Conservation (phyloP, 1,140 invertebrate genomes). For the Diploscapter pachys region DNA sequence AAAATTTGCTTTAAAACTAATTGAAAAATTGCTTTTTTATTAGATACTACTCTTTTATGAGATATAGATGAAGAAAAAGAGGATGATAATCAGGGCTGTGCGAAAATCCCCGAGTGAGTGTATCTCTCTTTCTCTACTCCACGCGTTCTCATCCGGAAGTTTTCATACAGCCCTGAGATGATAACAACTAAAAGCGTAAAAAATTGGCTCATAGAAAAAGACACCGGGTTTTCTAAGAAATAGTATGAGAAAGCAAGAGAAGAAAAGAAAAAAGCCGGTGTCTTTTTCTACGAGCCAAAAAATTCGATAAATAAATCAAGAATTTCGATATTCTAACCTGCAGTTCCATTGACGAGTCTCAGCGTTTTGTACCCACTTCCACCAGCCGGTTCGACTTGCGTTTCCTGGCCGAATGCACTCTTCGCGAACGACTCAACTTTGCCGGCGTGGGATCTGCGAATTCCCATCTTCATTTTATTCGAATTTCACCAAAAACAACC, state of each 20-base stretch:
- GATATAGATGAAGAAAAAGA: slow-evolving; percentile 9
- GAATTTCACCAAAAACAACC: slow-evolving; percentile 33
- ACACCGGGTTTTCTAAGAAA: too few relatives aligned
- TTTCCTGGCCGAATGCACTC: slow-evolving; percentile 68
- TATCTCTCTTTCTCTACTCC: too few relatives aligned
- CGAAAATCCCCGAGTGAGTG: not conserved
- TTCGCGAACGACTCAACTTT: slow-evolving; percentile 71
- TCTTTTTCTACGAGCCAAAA: too few relatives aligned
- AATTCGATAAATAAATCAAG: not conserved
- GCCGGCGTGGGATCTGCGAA: slow-evolving; percentile 80
- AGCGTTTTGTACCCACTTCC: slow-evolving; percentile 86
- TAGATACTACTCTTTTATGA: not conserved
- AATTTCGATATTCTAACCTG: slow-evolving; percentile 59
- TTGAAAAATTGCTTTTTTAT: too few relatives aligned
- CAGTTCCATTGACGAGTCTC: slow-evolving; percentile 77
- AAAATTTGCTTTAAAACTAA: too few relatives aligned
- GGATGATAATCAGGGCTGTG: not conserved
- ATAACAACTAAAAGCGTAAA: too few relatives aligned
- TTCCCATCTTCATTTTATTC: not conserved
- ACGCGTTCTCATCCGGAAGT: too few relatives aligned
- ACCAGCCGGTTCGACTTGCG: slow-evolving; percentile 70
- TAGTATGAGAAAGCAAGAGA: too few relatives aligned
- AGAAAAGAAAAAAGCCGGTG: too few relatives aligned
- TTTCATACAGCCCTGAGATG: too few relatives aligned
- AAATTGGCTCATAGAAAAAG: too few relatives aligned